phyloP scores from a whole-genome alignment of 2,113 vertebrate genomes.

The Atractosteus spatula region DNA sequence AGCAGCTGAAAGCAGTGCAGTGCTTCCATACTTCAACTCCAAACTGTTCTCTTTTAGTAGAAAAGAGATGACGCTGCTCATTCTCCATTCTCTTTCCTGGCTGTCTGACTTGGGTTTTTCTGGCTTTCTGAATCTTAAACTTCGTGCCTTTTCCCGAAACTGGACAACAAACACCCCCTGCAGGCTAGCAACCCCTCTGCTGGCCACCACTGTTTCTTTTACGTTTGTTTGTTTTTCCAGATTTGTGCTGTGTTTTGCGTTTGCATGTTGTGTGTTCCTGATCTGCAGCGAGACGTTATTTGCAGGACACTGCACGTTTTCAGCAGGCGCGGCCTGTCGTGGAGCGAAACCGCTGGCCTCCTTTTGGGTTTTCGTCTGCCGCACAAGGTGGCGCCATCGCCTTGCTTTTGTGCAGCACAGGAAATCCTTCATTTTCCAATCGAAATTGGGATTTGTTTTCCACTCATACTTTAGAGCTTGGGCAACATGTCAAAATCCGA shows the following conservation, averaged over 20 bases:
- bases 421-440: too few relatives aligned
- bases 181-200: constrained; percentile 52
- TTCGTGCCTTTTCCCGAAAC: constrained; percentile 57
- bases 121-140: constrained; percentile 81
- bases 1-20: constrained; percentile 23
- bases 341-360: too few relatives aligned
- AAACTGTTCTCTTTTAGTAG: constrained; percentile 23
- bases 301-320: not conserved
- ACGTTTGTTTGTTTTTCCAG: constrained; percentile 20
- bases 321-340: too few relatives aligned
- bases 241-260: constrained; percentile 53
- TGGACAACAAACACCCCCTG: constrained; percentile 66
- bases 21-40: constrained; percentile 26
- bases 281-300: constrained; percentile 66
- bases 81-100: constrained; percentile 60
- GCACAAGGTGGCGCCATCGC: too few relatives aligned
- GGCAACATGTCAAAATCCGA: too few relatives aligned
- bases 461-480: not conserved
- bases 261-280: constrained; percentile 82
- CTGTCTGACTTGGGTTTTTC: constrained; percentile 95
- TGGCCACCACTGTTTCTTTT: constrained; percentile 27
- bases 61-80: constrained; percentile 18
- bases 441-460: too few relatives aligned
- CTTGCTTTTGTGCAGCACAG: too few relatives aligned
- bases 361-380: too few relatives aligned